Conservation (phyloP, 2,888 invertebrate species). For the Scaptomyza polygonia region DNA sequence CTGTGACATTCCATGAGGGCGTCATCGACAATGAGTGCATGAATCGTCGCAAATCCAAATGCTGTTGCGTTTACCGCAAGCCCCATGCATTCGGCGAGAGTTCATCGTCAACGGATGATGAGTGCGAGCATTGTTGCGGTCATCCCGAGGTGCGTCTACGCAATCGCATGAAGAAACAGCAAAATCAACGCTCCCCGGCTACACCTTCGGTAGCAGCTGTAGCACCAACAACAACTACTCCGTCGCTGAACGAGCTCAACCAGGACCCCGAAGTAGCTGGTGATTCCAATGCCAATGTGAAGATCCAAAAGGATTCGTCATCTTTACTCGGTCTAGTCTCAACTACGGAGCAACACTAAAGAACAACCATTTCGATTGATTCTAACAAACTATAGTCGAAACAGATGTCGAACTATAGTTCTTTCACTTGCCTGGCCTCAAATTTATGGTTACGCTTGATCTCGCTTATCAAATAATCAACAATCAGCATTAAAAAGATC, state of each 20-base stretch:
- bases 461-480: background rate
- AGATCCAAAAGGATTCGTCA: background rate
- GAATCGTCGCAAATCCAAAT: conserved; percentile 64
- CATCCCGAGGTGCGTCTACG: conserved; percentile 62
- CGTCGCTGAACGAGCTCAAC: background rate
- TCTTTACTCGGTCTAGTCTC: background rate
- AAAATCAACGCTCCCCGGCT: background rate
- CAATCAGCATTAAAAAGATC: background rate
- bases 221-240: background rate
- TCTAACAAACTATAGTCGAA: too few species aligned
- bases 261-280: conserved; percentile 12
- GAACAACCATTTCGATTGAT: background rate
- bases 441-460: background rate
- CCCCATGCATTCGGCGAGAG: conserved; percentile 59
- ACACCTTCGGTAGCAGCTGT: background rate
- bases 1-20: conserved; percentile 50
- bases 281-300: conserved; percentile 10
- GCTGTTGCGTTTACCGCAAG: conserved; percentile 66
- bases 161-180: conserved; percentile 50
- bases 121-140: conserved; percentile 65
- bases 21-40: conserved; percentile 65
- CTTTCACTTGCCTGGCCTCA: background rate
- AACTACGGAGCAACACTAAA: conserved; percentile 5
- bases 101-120: conserved; percentile 72
- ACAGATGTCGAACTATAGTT: too few species aligned